Conservation (phyloP, 2,888 invertebrate genomes). For the Erpobdella octoculata region DNA sequence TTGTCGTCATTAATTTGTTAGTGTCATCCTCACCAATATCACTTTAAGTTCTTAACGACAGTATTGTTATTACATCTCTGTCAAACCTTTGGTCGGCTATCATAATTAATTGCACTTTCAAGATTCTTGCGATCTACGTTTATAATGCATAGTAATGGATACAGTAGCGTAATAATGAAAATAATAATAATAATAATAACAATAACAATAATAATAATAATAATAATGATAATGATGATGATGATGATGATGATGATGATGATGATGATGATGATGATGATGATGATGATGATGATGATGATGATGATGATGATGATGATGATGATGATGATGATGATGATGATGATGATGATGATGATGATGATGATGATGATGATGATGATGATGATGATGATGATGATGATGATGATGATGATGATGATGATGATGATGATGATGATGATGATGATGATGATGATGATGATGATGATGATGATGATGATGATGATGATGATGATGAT, state of each 20-base stretch:
- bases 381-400: conserved; percentile 30
- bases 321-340: conserved; percentile 30
- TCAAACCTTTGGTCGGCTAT: too few species aligned
- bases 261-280: conserved; percentile 27
- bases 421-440: conserved; percentile 30
- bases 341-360: conserved; percentile 30
- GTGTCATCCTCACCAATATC: too few species aligned
- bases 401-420: conserved; percentile 30
- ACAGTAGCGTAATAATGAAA: too few species aligned
- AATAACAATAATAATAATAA: conserved; percentile 5
- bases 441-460: conserved; percentile 30
- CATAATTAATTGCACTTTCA: too few species aligned
- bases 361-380: conserved; percentile 30
- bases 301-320: conserved; percentile 30
- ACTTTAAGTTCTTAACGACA: too few species aligned
- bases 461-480: conserved; percentile 30
- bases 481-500: conserved; percentile 30
- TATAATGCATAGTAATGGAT: too few species aligned
- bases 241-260: neutral
- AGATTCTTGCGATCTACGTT: too few species aligned
- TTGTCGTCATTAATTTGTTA: too few species aligned
- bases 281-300: conserved; percentile 28
- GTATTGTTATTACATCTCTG: too few species aligned
- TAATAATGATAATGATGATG: conserved; percentile 14
- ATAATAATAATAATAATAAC: conserved; percentile 3